Evolutionary conservation across 2,113 vertebrate species (phyloP), one percentile per base, ranked within the genome.

Genomic region (Globicephala melas): DNA sequence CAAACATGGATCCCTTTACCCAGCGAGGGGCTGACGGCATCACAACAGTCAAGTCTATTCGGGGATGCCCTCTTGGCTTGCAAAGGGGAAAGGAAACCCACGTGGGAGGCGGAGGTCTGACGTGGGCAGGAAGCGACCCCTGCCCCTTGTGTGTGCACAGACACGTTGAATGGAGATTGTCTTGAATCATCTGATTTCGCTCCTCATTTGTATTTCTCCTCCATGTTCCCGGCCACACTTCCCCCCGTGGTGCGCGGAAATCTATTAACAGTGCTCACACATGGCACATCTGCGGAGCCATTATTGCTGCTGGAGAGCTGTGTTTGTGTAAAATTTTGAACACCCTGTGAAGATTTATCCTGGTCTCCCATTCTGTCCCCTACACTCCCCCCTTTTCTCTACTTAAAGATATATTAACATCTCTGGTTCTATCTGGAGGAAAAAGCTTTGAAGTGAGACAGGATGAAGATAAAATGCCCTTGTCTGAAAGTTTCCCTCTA

Each of bases 281-380:
- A 0, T 13, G 74, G 89, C 71, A 65, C 94, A 96, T 88, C 58
- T 93, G 47, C 88, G 55, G 53, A 95, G 94, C 96, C 33, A 5
- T 98, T 89, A n/a, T 71, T 97, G 91, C 86, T 74, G 68, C 94
- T 84, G 31, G 84, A 90, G 89, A 0, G 0, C 81, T 95, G 92
- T 96, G 85, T 98, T 96, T 93, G 89, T 97, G 81, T 88, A 91
- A 97, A 93, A 95, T 94, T 91, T 91, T 96, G 92, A 98, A 98
- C 92, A 91, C 65, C 60, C 96, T 15, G 70, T 68, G 36, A 97
- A 96, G 87, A 96, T 97, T 93, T 96, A 94, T 81, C 95, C 96
- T 23, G 36, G 23, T 20, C 68, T 70, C 33, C 76, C 33, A 15
- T 38, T 71, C 50, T 41, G 14, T 91, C 65, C 50, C 6, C 23